Evolutionary conservation across 2,797 vertebrate species (phyloP).

Genomic region (Pangasius larnaudii): DNA sequence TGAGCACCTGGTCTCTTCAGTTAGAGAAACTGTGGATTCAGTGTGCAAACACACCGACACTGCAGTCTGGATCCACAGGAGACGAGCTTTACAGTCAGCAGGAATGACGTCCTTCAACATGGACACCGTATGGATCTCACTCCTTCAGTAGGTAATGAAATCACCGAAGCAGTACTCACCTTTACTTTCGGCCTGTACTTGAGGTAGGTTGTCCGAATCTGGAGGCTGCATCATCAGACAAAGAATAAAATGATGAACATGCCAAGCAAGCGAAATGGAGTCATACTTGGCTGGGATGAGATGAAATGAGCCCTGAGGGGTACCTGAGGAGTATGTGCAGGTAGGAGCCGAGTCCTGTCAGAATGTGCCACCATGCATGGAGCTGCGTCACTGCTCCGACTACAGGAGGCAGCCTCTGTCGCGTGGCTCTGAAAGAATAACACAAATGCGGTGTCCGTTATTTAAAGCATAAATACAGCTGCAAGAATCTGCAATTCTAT

Average conservation of each 20-base stretch:
- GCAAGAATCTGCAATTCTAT: background rate
- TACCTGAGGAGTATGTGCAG: constrained; percentile 97
- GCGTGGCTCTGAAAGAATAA: constrained; percentile 76
- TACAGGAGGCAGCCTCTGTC: constrained; percentile 82
- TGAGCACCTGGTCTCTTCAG: background rate
- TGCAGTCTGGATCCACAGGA: background rate
- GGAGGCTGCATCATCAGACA: constrained; percentile 77
- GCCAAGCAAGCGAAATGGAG: background rate
- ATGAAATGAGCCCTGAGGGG: background rate
- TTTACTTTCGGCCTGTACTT: constrained; percentile 93
- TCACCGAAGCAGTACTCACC: constrained; percentile 70
- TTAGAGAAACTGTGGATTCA: background rate
- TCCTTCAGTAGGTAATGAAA: no score
- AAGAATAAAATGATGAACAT: background rate
- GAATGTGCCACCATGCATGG: constrained; percentile 98
- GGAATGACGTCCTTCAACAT: background rate
- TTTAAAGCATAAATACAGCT: background rate
- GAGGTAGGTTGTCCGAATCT: constrained; percentile 95
- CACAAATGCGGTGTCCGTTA: background rate
- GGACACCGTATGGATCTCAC: background rate
- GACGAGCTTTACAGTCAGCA: background rate
- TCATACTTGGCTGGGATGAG: background rate
- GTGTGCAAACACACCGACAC: background rate
- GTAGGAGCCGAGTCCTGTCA: constrained; percentile 96
- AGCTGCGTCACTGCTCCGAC: constrained; percentile 91